Evolutionary conservation across 2,113 vertebrate genomes (phyloP), one percentile per base, ranked within the genome.

Genomic region (Halichoeres trimaculatus): DNA sequence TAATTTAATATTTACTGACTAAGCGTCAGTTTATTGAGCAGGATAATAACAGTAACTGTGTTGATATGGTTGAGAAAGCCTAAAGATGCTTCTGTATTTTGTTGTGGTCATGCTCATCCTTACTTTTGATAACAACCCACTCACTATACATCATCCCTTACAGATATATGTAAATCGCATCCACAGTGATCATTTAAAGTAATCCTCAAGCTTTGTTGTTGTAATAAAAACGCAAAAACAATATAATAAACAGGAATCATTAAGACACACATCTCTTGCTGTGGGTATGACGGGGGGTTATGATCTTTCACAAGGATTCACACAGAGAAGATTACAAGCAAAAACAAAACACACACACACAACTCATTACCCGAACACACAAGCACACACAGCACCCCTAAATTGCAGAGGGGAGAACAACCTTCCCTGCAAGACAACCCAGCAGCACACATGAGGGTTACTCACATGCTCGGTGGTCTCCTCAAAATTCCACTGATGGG

Each of bases 391-490:
- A 89, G 89, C 91, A 89, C 79, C 92, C 94, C 84, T 72, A 76
- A 86, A 78, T 50, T 81, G 84, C 70, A 74, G 80, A 85, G 62
- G 58, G 77, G 68, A 83, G 78, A 83, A 74, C 55, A 81, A 67
- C 69, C 60, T 76, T 79, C 88, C 85, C 84, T 85, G 89, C 87
- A 86, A 79, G 58, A 88, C 86, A 88, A 86, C 94, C 95, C 93
- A 93, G 88, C 75, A 90, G 91, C 94, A 93, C 91, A 91, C 89
- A 94, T 94, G 90, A 92, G 94, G 94, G 91, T 93, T 98, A 98
- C 97, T 98, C 96, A 98, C 97, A 93, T 98, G 95, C 91, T 98
- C 96, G 90, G 95, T 95, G 93, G 95, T 94, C 92, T 98, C 96
- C 94, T 97, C 96, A 94, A 96, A 94, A 94, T 90, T 96, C 96